phyloP scores from a whole-genome alignment of 2,888 invertebrate species.

The Erebia ligea region DNA sequence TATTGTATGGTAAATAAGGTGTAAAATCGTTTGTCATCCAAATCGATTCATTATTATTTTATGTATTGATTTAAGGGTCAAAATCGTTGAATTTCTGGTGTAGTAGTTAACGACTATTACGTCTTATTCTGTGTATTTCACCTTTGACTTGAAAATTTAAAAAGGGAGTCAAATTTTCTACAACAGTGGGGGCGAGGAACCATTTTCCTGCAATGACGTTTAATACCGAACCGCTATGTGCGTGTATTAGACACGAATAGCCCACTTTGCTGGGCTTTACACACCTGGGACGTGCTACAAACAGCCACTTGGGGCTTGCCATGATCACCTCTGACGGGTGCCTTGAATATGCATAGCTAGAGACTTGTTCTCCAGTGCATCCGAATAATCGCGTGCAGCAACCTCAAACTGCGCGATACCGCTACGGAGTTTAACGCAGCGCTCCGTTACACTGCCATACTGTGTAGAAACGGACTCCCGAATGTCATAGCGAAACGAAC shows the following conservation, averaged over 20 bases:
- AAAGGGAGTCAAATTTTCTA: constrained; percentile 25
- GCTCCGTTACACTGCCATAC: constrained; percentile 8
- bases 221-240: background rate
- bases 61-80: background rate
- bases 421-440: constrained; percentile 10
- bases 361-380: background rate
- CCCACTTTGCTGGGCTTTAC: background rate
- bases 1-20: background rate
- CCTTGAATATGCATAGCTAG: background rate
- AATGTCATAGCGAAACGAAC: background rate
- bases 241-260: background rate
- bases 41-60: background rate
- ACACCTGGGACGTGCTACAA: background rate
- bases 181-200: constrained; percentile 20
- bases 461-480: constrained; percentile 16
- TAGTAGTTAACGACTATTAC: too few species aligned
- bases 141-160: too few species aligned
- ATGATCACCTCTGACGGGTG: background rate
- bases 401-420: constrained; percentile 5
- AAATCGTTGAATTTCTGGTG: background rate
- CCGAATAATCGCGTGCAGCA: constrained; percentile 4
- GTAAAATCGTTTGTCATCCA: background rate
- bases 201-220: constrained; percentile 17
- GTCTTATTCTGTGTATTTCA: too few species aligned
- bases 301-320: background rate